A percentile compares a stretch with the other conserved stretches of the same genome.
phyloP scores from a whole-genome alignment of 2,888 invertebrate genomes.

The Bimastos eiseni region DNA sequence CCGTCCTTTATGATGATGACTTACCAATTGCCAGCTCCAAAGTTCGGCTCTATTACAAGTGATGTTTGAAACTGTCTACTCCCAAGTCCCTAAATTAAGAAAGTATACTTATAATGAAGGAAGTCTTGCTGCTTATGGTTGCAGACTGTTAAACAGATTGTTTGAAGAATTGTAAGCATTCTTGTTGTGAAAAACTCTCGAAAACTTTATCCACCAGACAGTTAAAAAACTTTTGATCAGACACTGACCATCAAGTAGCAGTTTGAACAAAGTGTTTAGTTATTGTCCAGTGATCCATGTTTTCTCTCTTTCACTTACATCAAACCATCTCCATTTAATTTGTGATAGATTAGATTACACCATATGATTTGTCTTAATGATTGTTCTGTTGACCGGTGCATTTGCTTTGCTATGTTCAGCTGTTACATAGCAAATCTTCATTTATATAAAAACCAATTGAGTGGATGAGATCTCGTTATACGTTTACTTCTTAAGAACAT shows the following conservation, averaged over 20 bases:
- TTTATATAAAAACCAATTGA: background rate
- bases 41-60: constrained; percentile 5
- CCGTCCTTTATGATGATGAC: background rate
- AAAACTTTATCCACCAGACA: no score
- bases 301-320: background rate
- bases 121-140: background rate
- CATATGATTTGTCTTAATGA: background rate
- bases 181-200: background rate
- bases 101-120: background rate
- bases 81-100: background rate
- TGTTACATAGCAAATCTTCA: background rate
- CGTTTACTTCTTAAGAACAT: background rate
- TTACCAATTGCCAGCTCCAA: constrained; percentile 13
- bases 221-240: background rate
- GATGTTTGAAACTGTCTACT: background rate
- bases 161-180: background rate
- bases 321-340: background rate
- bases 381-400: background rate
- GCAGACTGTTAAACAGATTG: background rate
- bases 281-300: background rate
- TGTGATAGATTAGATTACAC: no score
- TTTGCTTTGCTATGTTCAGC: background rate
- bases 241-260: background rate
- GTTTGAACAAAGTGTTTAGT: background rate
- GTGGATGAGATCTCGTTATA: constrained; percentile 13